Base-by-base conservation (phyloP, 2,113 vertebrate species). In the Zosterops borbonicus region DNA sequence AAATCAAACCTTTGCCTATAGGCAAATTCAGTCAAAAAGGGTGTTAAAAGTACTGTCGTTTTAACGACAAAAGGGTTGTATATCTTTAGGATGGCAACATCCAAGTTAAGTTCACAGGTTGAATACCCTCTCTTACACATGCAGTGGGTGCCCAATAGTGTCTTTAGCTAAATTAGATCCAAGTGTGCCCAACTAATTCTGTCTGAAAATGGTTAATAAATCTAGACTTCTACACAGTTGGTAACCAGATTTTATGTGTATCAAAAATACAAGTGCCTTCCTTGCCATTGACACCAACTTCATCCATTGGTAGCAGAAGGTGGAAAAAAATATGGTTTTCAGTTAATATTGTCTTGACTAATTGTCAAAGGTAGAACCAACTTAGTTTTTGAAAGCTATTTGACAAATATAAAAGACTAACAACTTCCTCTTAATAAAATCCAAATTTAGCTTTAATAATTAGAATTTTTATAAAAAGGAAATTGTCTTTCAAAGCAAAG, bases 391-490 rank as follows among this genome's bases (percentile, higher is more conserved):
- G 76, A 92, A 94, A 90, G 89, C 76, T 70, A 52, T 88, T 8
- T 83, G 86, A 94, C 63, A 95, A 90, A 87, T 68, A 82, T 62
- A 94, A 90, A 94, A 67, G 86, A 80, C 83, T 78, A 96, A 83
- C 52, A 80, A 83, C 64, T 95, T 95, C 87, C 81, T 94, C 92
- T 92, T 62, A 75, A 92, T 60, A 52, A 87, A 94, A 92, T 92
- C 96, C 33, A 92, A 96, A 96, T 92, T 95, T 95, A 97, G 83
- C 65, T 85, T 87, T 89, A 91, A 89, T 97, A 91, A 95, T 96
- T 95, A 95, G 91, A 84, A 73, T 92, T 87, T 95, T 87, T 89
- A 82, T 76, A 82, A 92, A 94, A 95, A 94, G 96, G 77, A 97
- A 95, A 94, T 92, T 90, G 91, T 95, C 94, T 95, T 92, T 79